These are phyloP conservation scores for Chouioia cunea DNA, from an alignment of 2,888 invertebrate genomes.

Conservation along the genomic window DNA sequence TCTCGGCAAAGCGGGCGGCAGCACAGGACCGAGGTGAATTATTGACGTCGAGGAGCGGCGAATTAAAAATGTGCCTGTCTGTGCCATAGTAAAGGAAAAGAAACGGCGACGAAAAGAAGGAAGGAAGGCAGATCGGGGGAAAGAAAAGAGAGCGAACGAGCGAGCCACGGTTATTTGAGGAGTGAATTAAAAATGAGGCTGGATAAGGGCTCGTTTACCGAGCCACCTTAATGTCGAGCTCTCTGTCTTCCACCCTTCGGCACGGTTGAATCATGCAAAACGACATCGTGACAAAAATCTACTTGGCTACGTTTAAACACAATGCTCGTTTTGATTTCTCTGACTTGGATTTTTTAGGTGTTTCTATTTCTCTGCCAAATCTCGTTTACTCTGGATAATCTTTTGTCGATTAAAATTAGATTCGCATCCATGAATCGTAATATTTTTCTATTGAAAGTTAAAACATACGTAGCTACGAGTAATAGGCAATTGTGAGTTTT, in stretches of 20 bases:
- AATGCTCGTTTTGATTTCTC: constrained; percentile 13
- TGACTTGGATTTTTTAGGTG: too few relatives aligned
- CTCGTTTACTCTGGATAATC: too few relatives aligned
- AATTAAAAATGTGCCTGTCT: constrained; percentile 60
- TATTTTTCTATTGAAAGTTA: too few relatives aligned
- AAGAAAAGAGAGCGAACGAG: background rate
- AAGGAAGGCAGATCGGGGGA: constrained; percentile 41
- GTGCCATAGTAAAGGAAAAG: constrained; percentile 47
- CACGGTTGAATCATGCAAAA: constrained; percentile 32
- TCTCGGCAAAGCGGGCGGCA: too few relatives aligned
- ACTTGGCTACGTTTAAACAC: background rate
- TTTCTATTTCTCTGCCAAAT: too few relatives aligned
- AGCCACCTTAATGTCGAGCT: constrained; percentile 38
- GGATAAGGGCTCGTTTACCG: constrained; percentile 55
- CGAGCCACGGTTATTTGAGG: constrained; percentile 61
- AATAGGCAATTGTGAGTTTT: too few relatives aligned
- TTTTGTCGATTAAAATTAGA: too few relatives aligned
- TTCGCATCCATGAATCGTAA: too few relatives aligned
- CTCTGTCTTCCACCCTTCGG: constrained; percentile 3
- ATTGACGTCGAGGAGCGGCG: constrained; percentile 59
- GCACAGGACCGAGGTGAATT: constrained; percentile 60
- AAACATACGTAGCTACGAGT: too few relatives aligned
- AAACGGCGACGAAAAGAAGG: constrained; percentile 39
- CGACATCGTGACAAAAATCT: constrained; percentile 27
- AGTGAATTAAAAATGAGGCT: constrained; percentile 66